A percentile compares a stretch with the other conserved stretches of the same genome.
phyloP scores from a whole-genome alignment of 2,797 vertebrate species.

The Cossypha heuglini region DNA sequence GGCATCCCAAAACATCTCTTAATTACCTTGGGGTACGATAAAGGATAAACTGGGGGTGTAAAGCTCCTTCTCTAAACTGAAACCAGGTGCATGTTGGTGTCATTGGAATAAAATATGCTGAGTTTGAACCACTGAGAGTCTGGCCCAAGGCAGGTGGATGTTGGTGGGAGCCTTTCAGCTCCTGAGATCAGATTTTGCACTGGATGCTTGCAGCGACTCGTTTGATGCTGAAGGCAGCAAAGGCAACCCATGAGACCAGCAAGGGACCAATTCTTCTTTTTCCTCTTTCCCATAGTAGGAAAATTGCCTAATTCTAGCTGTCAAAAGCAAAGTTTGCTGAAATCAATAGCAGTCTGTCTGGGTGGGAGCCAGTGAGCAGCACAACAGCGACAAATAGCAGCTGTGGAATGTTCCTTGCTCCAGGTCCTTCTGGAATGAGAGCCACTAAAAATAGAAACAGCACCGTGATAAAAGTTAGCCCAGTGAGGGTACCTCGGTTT shows the following conservation, averaged over 20 bases:
- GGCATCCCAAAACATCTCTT: background rate
- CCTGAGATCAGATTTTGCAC: background rate
- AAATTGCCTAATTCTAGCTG: background rate
- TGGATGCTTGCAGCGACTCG: background rate
- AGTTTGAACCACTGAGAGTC: background rate
- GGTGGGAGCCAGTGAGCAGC: background rate
- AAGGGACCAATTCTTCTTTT: background rate
- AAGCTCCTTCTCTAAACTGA: background rate
- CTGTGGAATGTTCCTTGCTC: background rate
- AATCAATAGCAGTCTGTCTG: background rate
- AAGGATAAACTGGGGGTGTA: background rate
- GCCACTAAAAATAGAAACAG: background rate
- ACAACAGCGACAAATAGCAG: background rate
- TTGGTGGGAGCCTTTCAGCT: background rate
- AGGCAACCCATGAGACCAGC: background rate
- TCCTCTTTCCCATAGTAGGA: background rate
- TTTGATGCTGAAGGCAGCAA: background rate
- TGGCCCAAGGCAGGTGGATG: background rate
- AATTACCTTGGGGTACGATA: background rate
- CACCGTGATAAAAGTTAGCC: background rate
- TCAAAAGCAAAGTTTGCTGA: background rate
- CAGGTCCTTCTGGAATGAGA: conserved; percentile 9
- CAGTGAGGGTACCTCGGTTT: background rate
- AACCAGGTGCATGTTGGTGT: background rate
- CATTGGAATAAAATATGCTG: background rate